Evolutionary conservation across 2,888 invertebrate species (phyloP).

Genomic region (Fragum sueziense): DNA sequence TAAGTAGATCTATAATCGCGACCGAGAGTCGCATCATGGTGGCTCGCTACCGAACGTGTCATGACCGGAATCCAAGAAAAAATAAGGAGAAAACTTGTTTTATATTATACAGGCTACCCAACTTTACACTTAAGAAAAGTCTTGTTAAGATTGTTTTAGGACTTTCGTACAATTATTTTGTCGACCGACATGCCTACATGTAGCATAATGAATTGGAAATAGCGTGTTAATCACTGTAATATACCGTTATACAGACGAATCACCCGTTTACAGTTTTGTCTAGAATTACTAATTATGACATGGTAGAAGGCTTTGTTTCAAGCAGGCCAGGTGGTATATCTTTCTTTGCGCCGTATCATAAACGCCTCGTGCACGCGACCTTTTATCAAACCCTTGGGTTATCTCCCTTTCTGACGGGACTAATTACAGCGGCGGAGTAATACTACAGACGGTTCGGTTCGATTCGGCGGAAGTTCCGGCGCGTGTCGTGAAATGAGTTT

Average conservation of each 20-base stretch:
- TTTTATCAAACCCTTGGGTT: slow-evolving; percentile 49
- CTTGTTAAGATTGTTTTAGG: no score
- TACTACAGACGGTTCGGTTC: slow-evolving; percentile 49
- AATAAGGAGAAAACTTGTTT: no score
- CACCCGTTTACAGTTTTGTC: slow-evolving; percentile 1
- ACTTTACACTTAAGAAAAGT: no score
- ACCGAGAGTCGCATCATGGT: no score
- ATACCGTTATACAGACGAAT: neutral
- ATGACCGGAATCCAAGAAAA: no score
- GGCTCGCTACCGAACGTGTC: no score
- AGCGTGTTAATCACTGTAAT: no score
- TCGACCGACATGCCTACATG: no score
- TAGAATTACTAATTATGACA: slow-evolving; percentile 14
- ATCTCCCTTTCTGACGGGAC: slow-evolving; percentile 59
- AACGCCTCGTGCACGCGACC: slow-evolving; percentile 51
- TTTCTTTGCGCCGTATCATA: slow-evolving; percentile 39
- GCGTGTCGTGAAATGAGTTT: slow-evolving; percentile 60
- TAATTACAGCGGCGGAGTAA: slow-evolving; percentile 62
- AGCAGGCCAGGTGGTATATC: slow-evolving; percentile 54
- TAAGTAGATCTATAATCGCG: no score
- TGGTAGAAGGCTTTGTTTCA: slow-evolving; percentile 21
- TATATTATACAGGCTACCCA: no score
- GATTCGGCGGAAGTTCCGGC: slow-evolving; percentile 53
- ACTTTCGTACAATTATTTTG: no score
- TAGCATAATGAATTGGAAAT: no score